phyloP scores from a whole-genome alignment of 2,888 invertebrate species.

The Cephus pygmeus region DNA sequence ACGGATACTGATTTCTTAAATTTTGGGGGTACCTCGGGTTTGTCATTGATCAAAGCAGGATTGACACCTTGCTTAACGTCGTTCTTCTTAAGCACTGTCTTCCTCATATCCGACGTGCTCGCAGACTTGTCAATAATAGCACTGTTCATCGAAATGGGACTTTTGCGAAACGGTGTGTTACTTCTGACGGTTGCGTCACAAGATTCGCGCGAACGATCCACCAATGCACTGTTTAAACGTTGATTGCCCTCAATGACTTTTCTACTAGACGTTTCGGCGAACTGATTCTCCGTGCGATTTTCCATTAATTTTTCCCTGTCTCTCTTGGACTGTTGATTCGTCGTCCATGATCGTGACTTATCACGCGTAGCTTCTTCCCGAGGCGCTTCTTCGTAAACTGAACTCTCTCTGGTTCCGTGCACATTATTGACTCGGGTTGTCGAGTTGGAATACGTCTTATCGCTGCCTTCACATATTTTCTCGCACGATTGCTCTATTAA shows the following conservation, averaged over 20 bases:
- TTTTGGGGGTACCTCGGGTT: slow-evolving; percentile 45
- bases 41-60: slow-evolving; percentile 55
- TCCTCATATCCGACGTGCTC: slow-evolving; percentile 27
- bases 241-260: slow-evolving; percentile 5
- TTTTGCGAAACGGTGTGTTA: slow-evolving; percentile 44
- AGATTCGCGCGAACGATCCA: slow-evolving; percentile 25
- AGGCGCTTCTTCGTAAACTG: background rate
- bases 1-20: slow-evolving; percentile 46
- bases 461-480: slow-evolving; percentile 22
- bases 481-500: slow-evolving; percentile 24
- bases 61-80: slow-evolving; percentile 52
- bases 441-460: slow-evolving; percentile 15
- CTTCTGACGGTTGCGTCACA: slow-evolving; percentile 26
- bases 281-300: background rate
- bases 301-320: background rate
- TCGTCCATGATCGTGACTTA: background rate
- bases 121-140: slow-evolving; percentile 56
- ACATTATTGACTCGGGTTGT: slow-evolving; percentile 2
- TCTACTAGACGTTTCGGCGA: background rate
- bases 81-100: slow-evolving; percentile 28
- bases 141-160: slow-evolving; percentile 53
- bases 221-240: slow-evolving; percentile 32
- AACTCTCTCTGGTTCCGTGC: background rate
- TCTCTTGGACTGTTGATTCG: background rate
- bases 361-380: background rate